A percentile compares a stretch with the other conserved stretches of the same genome.
These are phyloP conservation scores for Urocyon cinereoargenteus DNA, from an alignment of 2,797 vertebrate genomes.

Conservation along the genomic window DNA sequence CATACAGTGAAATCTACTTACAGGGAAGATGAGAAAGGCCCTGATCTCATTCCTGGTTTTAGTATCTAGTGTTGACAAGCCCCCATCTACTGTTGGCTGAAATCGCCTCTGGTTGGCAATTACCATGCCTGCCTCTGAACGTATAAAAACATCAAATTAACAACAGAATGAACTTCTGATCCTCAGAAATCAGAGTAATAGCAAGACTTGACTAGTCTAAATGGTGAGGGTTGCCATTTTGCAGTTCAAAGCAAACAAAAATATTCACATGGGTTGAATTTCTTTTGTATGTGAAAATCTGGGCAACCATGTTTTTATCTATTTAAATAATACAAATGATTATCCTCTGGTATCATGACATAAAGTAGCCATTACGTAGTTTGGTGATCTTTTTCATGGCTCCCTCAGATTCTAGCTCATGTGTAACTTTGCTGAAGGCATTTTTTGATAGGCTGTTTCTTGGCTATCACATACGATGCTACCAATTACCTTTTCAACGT, in stretches of 20 bases:
- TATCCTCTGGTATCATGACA: background rate
- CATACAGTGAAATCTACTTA: conserved; percentile 27
- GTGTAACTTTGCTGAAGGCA: background rate
- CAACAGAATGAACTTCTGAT: conserved; percentile 7
- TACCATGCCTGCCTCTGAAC: conserved; percentile 11
- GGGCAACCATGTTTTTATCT: background rate
- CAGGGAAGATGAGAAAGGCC: background rate
- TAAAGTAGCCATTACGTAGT: background rate
- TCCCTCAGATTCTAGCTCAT: background rate
- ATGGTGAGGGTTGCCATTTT: background rate
- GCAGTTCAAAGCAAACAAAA: background rate
- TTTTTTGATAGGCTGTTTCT: background rate
- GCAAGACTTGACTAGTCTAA: background rate
- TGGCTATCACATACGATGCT: background rate
- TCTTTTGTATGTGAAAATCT: background rate
- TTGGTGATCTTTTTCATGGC: background rate
- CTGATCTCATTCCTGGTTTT: background rate
- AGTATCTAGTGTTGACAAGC: background rate
- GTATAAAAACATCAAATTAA: conserved; percentile 56
- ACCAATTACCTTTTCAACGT: background rate
- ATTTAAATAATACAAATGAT: background rate
- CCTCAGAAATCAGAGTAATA: background rate
- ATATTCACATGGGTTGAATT: background rate
- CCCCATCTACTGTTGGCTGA: background rate
- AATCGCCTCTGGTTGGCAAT: conserved; percentile 31